Evolutionary conservation across 2,888 invertebrate genomes (phyloP).

Genomic region (Meteorus colon): DNA sequence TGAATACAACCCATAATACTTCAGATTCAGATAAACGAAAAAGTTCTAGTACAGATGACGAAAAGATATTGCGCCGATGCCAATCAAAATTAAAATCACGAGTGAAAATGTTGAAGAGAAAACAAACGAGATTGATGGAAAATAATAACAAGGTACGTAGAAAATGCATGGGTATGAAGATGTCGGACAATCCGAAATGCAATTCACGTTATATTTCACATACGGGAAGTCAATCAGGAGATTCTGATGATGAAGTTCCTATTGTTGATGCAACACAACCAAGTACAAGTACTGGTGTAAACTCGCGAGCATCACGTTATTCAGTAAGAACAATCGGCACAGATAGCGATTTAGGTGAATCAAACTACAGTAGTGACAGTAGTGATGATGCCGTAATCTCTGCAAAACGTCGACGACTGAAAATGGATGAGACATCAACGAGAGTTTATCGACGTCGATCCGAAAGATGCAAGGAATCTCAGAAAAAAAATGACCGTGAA

Average conservation of each 20-base stretch:
- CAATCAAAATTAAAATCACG: conserved; percentile 63
- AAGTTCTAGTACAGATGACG: conserved; percentile 34
- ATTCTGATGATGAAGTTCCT: conserved; percentile 58
- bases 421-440: conserved; percentile 34
- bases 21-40: conserved; percentile 41
- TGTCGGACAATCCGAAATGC: conserved; percentile 48
- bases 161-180: conserved; percentile 59
- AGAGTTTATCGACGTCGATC: conserved; percentile 53
- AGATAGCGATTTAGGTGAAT: conserved; percentile 48
- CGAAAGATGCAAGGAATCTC: conserved; percentile 54
- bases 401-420: conserved; percentile 55
- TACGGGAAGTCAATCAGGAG: conserved; percentile 44
- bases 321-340: conserved; percentile 43
- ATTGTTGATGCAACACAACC: conserved; percentile 66
- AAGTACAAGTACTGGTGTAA: conserved; percentile 69
- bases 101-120: conserved; percentile 62
- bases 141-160: conserved; percentile 57
- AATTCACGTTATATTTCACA: conserved; percentile 36
- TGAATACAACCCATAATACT: conserved; percentile 30
- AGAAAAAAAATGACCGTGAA: conserved; percentile 50
- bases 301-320: conserved; percentile 61
- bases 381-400: conserved; percentile 50
- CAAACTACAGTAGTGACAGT: conserved; percentile 56
- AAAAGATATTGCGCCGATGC: conserved; percentile 43
- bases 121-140: conserved; percentile 54